Conservation (phyloP, 2,888 invertebrate species). For the Drosophila recens region DNA sequence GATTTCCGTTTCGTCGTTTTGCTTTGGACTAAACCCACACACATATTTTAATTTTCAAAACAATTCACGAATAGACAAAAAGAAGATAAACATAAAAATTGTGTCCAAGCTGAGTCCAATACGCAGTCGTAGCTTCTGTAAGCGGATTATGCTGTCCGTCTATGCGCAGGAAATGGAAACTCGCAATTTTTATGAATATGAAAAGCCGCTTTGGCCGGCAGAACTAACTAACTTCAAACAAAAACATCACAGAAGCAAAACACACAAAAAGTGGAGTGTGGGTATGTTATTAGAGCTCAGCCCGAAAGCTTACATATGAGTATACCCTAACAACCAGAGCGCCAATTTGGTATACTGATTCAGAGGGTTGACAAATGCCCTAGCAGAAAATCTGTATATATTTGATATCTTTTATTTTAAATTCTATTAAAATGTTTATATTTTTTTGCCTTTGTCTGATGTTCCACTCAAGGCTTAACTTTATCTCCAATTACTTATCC, state of each 20-base stretch:
- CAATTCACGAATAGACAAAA: conserved; percentile 53
- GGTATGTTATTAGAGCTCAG: conserved; percentile 72
- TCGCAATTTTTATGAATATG: conserved; percentile 79
- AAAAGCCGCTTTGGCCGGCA: conserved; percentile 73
- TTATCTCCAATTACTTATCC: not conserved
- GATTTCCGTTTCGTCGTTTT: conserved; percentile 62
- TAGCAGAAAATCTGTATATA: not conserved
- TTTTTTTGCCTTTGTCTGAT: not conserved
- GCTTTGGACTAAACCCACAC: conserved; percentile 43
- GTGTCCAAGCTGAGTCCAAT: conserved; percentile 53
- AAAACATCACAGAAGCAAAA: conserved; percentile 45
- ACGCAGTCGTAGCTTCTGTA: conserved; percentile 67
- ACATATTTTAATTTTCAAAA: conserved; percentile 76
- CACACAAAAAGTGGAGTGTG: conserved; percentile 22
- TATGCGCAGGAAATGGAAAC: conserved; percentile 64
- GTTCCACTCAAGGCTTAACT: too few species aligned
- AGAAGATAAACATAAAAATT: conserved; percentile 30
- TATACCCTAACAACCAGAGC: conserved; percentile 38
- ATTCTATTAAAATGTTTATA: not conserved
- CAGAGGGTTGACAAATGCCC: not conserved
- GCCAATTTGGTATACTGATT: conserved; percentile 3
- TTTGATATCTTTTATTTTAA: not conserved
- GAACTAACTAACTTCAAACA: conserved; percentile 75
- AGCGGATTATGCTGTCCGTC: conserved; percentile 68
- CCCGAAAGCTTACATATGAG: conserved; percentile 56